phyloP scores from a whole-genome alignment of 2,113 vertebrate genomes.

The Ahaetulla prasina region DNA sequence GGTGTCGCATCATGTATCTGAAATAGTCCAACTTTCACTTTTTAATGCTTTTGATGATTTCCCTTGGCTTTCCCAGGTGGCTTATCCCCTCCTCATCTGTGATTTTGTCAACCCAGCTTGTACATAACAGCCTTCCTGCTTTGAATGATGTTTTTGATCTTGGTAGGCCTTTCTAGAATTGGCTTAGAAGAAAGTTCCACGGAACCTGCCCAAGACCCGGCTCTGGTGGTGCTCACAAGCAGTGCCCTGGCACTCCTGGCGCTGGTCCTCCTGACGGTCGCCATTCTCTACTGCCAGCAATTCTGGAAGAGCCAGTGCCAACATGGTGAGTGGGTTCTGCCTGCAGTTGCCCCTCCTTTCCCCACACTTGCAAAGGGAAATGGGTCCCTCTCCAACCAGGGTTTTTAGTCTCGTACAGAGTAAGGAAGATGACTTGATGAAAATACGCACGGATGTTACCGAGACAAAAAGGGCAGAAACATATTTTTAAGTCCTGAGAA shows the following conservation, averaged over 20 bases:
- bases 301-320: constrained; percentile 72
- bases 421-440: neutral
- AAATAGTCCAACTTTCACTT: no score
- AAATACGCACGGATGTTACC: neutral
- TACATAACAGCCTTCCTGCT: neutral
- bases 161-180: constrained; percentile 65
- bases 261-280: constrained; percentile 67
- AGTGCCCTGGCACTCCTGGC: constrained; percentile 67
- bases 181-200: constrained; percentile 49
- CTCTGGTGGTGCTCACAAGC: constrained; percentile 66
- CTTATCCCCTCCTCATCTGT: no score
- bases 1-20: no score
- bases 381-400: neutral
- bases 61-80: no score
- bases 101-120: no score
- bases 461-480: neutral
- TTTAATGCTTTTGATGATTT: no score
- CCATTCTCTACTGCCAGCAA: constrained; percentile 72
- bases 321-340: constrained; percentile 52
- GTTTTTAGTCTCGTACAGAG: neutral
- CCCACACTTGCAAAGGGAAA: neutral
- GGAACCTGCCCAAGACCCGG: constrained; percentile 50
- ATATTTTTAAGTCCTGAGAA: neutral
- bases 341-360: neutral
- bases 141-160: neutral